Conservation (phyloP, 2,797 vertebrate genomes). For the Tolypeutes matacus region DNA sequence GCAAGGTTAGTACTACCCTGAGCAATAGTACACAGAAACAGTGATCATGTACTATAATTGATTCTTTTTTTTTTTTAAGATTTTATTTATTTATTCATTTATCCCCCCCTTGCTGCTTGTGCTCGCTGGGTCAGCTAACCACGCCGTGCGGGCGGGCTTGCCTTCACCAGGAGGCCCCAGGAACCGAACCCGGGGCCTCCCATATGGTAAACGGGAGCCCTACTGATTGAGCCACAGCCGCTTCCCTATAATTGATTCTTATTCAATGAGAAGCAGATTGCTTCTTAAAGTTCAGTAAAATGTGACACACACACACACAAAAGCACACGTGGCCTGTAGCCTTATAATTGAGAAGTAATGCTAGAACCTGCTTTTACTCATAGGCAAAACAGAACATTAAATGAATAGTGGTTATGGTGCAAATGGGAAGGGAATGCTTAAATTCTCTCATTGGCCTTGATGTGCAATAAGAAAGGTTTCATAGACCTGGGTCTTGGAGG, state of each 20-base stretch:
- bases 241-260: too few relatives aligned
- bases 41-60: not conserved
- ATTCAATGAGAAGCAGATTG: not conserved
- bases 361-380: slow-evolving; percentile 2
- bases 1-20: not conserved
- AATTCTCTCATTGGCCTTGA: not conserved
- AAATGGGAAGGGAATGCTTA: not conserved
- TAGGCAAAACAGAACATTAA: not conserved
- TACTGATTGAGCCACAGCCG: too few relatives aligned
- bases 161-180: too few relatives aligned
- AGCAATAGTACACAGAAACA: not conserved
- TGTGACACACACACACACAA: not conserved
- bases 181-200: too few relatives aligned
- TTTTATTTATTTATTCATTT: too few relatives aligned
- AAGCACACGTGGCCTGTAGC: not conserved
- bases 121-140: too few relatives aligned
- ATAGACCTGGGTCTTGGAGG: not conserved
- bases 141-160: too few relatives aligned
- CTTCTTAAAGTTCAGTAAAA: slow-evolving; percentile 25
- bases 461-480: not conserved
- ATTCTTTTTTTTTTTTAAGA: too few relatives aligned
- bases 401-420: not conserved
- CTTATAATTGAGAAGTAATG: not conserved
- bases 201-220: too few relatives aligned
- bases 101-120: too few relatives aligned